phyloP scores from a whole-genome alignment of 1,140 invertebrate species.

The Chionoecetes opilio region DNA sequence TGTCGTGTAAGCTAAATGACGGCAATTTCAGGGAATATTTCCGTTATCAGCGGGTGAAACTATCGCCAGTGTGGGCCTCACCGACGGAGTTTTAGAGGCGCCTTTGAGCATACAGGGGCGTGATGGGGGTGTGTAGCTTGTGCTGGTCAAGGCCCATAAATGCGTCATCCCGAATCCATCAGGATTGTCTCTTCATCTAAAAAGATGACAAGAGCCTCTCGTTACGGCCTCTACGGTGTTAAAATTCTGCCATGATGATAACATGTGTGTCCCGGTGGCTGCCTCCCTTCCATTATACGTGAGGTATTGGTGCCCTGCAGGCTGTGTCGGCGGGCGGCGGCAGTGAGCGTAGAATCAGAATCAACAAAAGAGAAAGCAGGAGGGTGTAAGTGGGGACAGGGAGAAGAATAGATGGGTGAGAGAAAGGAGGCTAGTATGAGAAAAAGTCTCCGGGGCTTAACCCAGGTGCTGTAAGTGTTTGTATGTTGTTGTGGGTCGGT shows the following conservation, averaged over 20 bases:
- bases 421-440: too few species aligned
- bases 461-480: too few species aligned
- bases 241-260: not conserved
- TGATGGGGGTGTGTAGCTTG: not conserved
- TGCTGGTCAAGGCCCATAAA: not conserved
- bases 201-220: conserved; percentile 27
- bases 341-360: too few species aligned
- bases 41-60: not conserved
- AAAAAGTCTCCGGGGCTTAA: too few species aligned
- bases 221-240: not conserved
- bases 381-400: not conserved
- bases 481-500: too few species aligned
- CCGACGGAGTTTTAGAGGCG: not conserved
- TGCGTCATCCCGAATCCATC: not conserved
- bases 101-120: not conserved
- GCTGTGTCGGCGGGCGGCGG: not conserved
- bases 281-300: not conserved
- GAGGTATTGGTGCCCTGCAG: not conserved
- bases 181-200: conserved; percentile 20
- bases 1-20: conserved; percentile 10
- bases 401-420: too few species aligned
- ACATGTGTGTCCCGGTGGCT: not conserved
- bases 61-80: not conserved
- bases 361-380: too few species aligned
- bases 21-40: conserved; percentile 18